Base-by-base conservation (phyloP, 2,888 invertebrate species). In the Pyrrhia umbra region DNA sequence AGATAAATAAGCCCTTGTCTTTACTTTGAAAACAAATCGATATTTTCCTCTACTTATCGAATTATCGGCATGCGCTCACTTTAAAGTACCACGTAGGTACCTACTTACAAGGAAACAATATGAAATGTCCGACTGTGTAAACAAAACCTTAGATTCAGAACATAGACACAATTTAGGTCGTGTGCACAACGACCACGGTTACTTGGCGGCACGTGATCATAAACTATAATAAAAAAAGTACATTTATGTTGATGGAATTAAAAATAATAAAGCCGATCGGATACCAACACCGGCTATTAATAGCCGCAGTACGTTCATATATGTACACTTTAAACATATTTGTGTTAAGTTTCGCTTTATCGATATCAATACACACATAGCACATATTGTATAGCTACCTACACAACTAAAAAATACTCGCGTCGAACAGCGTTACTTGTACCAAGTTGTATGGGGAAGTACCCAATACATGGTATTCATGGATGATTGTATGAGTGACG, bases 391-490 rank as follows among this genome's bases (percentile, higher is more conserved):
- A 39, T 30, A 50, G 42, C 21, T 67, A 73, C 62, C 46, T 59
- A 66, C 61, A 59, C 46, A 55, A 63, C 42, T 49, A 60, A 68
- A 79, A 66, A 73, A 63, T 55, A 60, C 20, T 18, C 37, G 40
- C 51, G 49, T 50, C 63, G 60, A 77, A 65, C 65, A 59, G 57
- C 42, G 68, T 68, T 54, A 47, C 25, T 61, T 58, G 47, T 55
- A 77, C 72, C 68, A 79, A 18, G 18, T 47, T 58, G 47, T 59
- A 77, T 75, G 76, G 81, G 78, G 81, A 78, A 75, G 64, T 64
- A 71, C 75, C 67, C 46, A 67, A 25, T 25, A 43, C 21, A 27
- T 34, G 10, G 64, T 52, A 57, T 73, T 68, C 15, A 52, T 56
- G 46, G 60, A 59, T 65, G 54, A 45, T 66, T 68, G 60, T 62